Conservation (phyloP, 2,888 invertebrate species). For the Lampropteryx suffumata region DNA sequence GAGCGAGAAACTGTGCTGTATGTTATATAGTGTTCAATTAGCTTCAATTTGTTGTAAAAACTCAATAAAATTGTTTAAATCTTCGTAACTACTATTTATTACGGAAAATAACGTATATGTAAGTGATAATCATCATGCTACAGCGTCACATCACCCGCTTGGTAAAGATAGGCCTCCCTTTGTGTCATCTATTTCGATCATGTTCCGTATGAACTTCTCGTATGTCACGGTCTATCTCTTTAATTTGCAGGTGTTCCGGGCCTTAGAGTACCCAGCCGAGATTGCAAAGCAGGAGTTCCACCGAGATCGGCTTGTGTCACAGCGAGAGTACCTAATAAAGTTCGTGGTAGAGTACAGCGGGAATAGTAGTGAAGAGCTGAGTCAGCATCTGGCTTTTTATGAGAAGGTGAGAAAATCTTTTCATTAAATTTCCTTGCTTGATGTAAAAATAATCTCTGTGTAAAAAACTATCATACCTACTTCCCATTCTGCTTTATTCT, state of each 20-base stretch:
- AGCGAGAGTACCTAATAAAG: constrained; percentile 82
- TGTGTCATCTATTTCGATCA: too few relatives aligned
- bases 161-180: too few relatives aligned
- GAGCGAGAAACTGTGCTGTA: constrained; percentile 11
- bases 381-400: constrained; percentile 67
- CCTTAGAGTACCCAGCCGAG: constrained; percentile 91
- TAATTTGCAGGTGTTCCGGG: constrained; percentile 86
- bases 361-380: constrained; percentile 79
- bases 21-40: constrained; percentile 15
- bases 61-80: constrained; percentile 15
- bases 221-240: too few relatives aligned
- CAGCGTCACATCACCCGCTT: too few relatives aligned
- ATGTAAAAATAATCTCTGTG: too few relatives aligned
- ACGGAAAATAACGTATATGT: too few relatives aligned
- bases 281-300: constrained; percentile 85
- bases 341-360: constrained; percentile 83
- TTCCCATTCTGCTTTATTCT: too few relatives aligned
- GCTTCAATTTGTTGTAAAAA: neutral
- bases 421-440: too few relatives aligned
- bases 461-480: too few relatives aligned
- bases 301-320: constrained; percentile 81
- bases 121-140: too few relatives aligned
- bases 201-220: too few relatives aligned
- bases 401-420: constrained; percentile 64
- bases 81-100: too few relatives aligned